These are phyloP conservation scores for Chelonoidis abingdonii DNA, from an alignment of 2,113 vertebrate species.

Conservation along the genomic window DNA sequence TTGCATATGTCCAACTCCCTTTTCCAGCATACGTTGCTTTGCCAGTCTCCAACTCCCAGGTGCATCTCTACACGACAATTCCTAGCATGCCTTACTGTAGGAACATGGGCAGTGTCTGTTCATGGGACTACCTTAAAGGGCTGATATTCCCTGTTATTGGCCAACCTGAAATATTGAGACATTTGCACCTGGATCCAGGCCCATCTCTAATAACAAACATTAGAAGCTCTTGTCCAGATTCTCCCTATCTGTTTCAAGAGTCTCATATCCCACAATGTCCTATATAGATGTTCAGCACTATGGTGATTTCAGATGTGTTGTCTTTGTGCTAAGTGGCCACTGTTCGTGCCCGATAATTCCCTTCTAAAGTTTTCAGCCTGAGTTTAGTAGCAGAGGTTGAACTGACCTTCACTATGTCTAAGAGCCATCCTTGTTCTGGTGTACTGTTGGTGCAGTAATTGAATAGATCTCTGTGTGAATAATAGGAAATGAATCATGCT, in stretches of 20 bases:
- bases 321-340: not conserved
- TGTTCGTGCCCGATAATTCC: not conserved
- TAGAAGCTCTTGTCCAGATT: not conserved
- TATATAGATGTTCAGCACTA: not conserved
- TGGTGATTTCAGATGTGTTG: not conserved
- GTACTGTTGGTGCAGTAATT: constrained; percentile 42
- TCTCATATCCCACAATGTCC: not conserved
- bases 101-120: not conserved
- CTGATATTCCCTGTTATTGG: not conserved
- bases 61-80: not conserved
- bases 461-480: constrained; percentile 59
- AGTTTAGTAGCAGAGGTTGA: constrained; percentile 21
- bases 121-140: not conserved
- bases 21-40: not conserved
- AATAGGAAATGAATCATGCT: constrained; percentile 59
- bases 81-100: not conserved
- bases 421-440: constrained; percentile 4
- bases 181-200: not conserved
- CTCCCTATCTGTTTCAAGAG: not conserved
- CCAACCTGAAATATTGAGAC: not conserved
- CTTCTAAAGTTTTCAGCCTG: not conserved
- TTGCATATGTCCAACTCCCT: fast-evolving
- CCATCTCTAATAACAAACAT: not conserved
- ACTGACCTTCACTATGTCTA: constrained; percentile 21
- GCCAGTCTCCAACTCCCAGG: not conserved